Conservation (phyloP, 2,888 invertebrate species). For the Shargacucullia verbasci region DNA sequence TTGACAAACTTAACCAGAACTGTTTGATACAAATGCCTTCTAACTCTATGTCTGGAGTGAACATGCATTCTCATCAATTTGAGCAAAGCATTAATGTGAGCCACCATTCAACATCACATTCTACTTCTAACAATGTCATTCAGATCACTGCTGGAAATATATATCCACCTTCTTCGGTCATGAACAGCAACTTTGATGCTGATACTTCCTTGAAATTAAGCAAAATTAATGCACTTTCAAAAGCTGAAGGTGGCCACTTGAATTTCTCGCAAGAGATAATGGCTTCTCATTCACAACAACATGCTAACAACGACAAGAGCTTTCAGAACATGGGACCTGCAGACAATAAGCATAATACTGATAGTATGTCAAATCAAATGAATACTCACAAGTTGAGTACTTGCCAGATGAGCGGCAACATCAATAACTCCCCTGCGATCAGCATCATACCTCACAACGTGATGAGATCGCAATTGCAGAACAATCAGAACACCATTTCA, state of each 20-base stretch:
- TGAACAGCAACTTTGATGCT: conserved; percentile 82
- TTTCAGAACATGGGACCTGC: conserved; percentile 82
- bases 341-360: conserved; percentile 78
- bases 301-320: conserved; percentile 80
- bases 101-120: conserved; percentile 79
- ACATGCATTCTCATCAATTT: conserved; percentile 81
- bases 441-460: conserved; percentile 83
- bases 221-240: conserved; percentile 84
- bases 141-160: conserved; percentile 86
- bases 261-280: conserved; percentile 86
- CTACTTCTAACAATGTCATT: conserved; percentile 82
- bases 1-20: conserved; percentile 79
- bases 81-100: conserved; percentile 78
- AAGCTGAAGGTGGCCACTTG: conserved; percentile 83
- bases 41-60: conserved; percentile 70
- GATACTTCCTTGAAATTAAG: conserved; percentile 85
- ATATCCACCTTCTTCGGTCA: conserved; percentile 79
- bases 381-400: conserved; percentile 83
- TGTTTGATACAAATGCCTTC: conserved; percentile 77
- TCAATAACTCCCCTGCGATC: conserved; percentile 77
- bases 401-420: conserved; percentile 80
- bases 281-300: conserved; percentile 84
- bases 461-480: conserved; percentile 79
- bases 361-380: conserved; percentile 75
- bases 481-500: conserved; percentile 77